Evolutionary conservation across 2,113 vertebrate species (phyloP).

Genomic region (Rhinopomastus cyanomelas): DNA sequence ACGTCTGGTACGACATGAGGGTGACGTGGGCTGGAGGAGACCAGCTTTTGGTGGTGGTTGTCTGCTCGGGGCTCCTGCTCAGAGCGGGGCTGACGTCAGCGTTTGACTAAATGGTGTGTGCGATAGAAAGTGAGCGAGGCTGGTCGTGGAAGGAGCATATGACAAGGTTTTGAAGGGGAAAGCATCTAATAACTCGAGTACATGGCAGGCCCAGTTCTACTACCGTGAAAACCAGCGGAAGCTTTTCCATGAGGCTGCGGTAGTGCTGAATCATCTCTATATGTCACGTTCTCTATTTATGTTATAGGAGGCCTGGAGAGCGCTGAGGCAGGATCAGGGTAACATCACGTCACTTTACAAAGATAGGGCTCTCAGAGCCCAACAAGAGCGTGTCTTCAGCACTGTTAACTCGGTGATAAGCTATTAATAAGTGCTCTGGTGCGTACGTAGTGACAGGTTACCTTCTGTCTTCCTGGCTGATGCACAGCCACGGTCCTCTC

Average conservation of each 20-base stretch:
- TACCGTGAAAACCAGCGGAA: background rate
- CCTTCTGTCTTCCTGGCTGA: background rate
- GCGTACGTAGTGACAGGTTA: background rate
- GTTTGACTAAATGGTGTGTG: background rate
- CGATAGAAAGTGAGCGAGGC: background rate
- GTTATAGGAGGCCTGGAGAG: background rate
- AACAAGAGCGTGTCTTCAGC: background rate
- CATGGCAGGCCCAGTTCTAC: background rate
- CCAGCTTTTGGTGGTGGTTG: background rate
- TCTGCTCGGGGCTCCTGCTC: background rate
- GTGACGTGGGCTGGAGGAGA: background rate
- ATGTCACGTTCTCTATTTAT: background rate
- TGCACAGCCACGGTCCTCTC: background rate
- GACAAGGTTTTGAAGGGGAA: background rate
- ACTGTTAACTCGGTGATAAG: background rate
- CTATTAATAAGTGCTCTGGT: background rate
- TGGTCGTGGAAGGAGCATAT: background rate
- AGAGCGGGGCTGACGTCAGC: background rate
- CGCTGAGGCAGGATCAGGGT: background rate
- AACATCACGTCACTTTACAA: background rate
- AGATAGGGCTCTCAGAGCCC: background rate
- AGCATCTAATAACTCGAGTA: background rate
- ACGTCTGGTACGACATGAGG: rapidly evolving
- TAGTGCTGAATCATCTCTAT: slow-evolving; percentile 10
- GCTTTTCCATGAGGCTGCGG: background rate